Conservation (phyloP, 2,113 vertebrate species). For the Gulo gulo region DNA sequence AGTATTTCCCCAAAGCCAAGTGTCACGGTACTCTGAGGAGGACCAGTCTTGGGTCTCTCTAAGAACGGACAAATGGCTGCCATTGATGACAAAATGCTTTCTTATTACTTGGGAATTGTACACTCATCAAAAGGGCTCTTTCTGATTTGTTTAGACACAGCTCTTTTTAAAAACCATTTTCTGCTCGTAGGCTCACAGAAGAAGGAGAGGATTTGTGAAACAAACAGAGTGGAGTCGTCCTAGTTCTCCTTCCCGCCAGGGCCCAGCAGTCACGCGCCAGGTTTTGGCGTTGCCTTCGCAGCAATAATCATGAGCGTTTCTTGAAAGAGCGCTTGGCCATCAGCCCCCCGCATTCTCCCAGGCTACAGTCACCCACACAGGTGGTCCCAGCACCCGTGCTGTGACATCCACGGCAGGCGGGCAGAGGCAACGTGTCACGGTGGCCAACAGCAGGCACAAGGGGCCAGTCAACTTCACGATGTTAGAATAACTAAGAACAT, state of each 20-base stretch:
- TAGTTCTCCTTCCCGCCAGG: rapidly evolving
- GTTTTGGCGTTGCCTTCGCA: neutral
- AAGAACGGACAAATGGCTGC: too few species aligned
- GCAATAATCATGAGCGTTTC: rapidly evolving
- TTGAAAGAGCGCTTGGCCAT: neutral
- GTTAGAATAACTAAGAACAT: neutral
- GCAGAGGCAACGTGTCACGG: rapidly evolving
- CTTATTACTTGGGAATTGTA: neutral
- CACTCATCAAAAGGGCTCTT: neutral
- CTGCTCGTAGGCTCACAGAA: too few species aligned
- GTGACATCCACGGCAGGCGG: rapidly evolving
- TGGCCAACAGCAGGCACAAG: rapidly evolving
- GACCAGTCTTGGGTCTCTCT: too few species aligned
- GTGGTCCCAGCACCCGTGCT: neutral
- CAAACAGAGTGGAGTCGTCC: neutral
- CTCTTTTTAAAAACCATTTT: neutral
- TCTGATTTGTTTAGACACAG: too few species aligned
- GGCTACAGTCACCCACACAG: rapidly evolving
- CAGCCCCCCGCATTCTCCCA: rapidly evolving
- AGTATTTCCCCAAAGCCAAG: neutral
- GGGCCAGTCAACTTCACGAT: neutral
- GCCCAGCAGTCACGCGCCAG: neutral
- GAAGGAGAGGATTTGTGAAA: too few species aligned
- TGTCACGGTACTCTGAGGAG: rapidly evolving
- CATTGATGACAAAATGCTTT: neutral